These are phyloP conservation scores for Leucozona laternaria DNA, from an alignment of 2,888 invertebrate species.

Conservation along the genomic window DNA sequence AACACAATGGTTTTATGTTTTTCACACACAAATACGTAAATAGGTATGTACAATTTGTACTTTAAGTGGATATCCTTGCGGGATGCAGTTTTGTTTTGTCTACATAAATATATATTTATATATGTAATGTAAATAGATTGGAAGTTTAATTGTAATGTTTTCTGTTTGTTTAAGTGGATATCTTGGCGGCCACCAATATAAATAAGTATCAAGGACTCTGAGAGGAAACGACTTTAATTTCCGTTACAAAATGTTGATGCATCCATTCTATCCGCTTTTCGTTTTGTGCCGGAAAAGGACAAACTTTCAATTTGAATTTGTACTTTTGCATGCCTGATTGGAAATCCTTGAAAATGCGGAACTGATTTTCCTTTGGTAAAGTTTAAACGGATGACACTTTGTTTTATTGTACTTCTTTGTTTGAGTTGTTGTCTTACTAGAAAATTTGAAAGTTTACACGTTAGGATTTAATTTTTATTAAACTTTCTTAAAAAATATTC, in stretches of 20 bases:
- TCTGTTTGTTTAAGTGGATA: background rate
- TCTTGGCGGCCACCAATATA: background rate
- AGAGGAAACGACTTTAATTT: conserved; percentile 13
- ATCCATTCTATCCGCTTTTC: background rate
- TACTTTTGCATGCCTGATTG: background rate
- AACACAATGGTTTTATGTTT: background rate
- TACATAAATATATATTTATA: too few species aligned
- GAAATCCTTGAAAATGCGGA: background rate
- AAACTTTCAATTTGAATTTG: background rate
- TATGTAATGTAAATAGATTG: too few species aligned
- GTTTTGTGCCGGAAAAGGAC: background rate
- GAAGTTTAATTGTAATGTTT: conserved; percentile 13
- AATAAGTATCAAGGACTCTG: conserved; percentile 6
- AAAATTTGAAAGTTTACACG: too few species aligned
- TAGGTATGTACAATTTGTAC: conserved; percentile 3
- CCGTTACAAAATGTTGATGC: background rate
- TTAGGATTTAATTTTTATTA: too few species aligned
- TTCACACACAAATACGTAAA: background rate
- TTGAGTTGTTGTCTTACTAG: too few species aligned
- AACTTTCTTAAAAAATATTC: too few species aligned
- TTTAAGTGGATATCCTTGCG: conserved; percentile 10
- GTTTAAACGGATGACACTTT: background rate
- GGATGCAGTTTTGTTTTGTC: conserved; percentile 21
- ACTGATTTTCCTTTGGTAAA: background rate
- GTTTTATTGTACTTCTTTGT: too few species aligned